A percentile compares a stretch with the other conserved stretches of the same genome.
Conservation (phyloP, 2,888 invertebrate genomes). For the Baccha elongata region DNA sequence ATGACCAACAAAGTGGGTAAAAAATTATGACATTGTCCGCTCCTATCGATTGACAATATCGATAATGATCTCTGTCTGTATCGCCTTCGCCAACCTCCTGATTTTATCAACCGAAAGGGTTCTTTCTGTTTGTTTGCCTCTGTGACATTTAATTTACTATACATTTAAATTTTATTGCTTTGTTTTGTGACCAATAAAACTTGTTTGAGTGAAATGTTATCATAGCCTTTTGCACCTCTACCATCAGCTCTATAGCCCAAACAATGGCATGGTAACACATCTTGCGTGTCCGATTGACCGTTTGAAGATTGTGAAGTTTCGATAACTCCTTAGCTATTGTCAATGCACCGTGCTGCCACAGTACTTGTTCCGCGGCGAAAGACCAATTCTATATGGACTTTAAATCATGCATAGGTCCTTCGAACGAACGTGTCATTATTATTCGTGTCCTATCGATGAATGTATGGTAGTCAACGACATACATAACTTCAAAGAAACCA, state of each 20-base stretch:
- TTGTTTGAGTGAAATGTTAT: constrained; percentile 51
- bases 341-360: not conserved
- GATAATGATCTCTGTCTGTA: constrained; percentile 48
- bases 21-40: constrained; percentile 67
- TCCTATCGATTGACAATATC: constrained; percentile 65
- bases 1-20: constrained; percentile 63
- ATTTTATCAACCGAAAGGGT: constrained; percentile 45
- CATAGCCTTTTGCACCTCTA: constrained; percentile 28
- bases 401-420: constrained; percentile 48
- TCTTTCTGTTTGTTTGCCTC: constrained; percentile 47
- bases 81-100: not conserved
- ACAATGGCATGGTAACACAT: constrained; percentile 13
- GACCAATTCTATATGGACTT: constrained; percentile 58
- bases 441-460: constrained; percentile 43
- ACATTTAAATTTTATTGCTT: too few relatives aligned
- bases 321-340: constrained; percentile 44
- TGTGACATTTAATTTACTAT: constrained; percentile 70
- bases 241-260: not conserved
- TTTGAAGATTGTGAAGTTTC: constrained; percentile 66
- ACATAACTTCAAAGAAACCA: constrained; percentile 8
- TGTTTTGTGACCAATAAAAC: constrained; percentile 55
- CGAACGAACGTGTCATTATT: not conserved
- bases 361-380: constrained; percentile 24
- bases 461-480: constrained; percentile 30
- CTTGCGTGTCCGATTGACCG: constrained; percentile 71